Evolutionary conservation across 2,888 invertebrate genomes (phyloP).

Genomic region (Graphium colonna): DNA sequence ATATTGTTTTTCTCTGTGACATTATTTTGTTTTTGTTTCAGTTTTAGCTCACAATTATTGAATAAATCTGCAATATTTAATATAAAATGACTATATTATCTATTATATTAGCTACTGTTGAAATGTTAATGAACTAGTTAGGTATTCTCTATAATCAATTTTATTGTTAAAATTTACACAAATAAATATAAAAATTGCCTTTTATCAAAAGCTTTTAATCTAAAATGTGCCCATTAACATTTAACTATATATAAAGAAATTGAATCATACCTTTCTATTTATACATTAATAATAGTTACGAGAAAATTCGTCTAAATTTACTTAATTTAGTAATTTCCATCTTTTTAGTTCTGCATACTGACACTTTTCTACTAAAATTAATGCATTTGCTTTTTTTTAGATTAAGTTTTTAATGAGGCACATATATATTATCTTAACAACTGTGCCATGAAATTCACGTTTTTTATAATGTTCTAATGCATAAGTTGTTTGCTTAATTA

Average conservation of each 20-base stretch:
- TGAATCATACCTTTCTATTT: too few species aligned
- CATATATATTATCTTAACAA: background rate
- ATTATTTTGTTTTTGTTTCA: too few species aligned
- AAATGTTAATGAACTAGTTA: background rate
- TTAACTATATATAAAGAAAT: too few species aligned
- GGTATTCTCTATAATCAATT: constrained; percentile 3
- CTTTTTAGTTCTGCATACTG: background rate
- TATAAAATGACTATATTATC: background rate
- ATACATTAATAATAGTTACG: background rate
- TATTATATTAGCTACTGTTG: background rate
- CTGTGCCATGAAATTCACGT: constrained; percentile 18
- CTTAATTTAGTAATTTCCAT: background rate
- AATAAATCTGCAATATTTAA: background rate
- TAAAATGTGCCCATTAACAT: background rate
- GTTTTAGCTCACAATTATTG: too few species aligned
- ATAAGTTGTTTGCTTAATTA: background rate
- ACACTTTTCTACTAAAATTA: background rate
- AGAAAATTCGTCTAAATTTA: background rate
- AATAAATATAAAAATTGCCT: background rate
- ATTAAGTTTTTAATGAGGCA: constrained; percentile 11
- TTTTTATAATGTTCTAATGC: background rate
- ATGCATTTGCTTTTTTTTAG: constrained; percentile 8
- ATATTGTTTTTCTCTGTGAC: too few species aligned
- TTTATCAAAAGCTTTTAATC: background rate
- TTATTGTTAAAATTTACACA: constrained; percentile 2